Percentiles rank a stretch among this genome's conserved stretches.
Conservation (phyloP, 1,140 invertebrate species). For the Penaeus indicus region DNA sequence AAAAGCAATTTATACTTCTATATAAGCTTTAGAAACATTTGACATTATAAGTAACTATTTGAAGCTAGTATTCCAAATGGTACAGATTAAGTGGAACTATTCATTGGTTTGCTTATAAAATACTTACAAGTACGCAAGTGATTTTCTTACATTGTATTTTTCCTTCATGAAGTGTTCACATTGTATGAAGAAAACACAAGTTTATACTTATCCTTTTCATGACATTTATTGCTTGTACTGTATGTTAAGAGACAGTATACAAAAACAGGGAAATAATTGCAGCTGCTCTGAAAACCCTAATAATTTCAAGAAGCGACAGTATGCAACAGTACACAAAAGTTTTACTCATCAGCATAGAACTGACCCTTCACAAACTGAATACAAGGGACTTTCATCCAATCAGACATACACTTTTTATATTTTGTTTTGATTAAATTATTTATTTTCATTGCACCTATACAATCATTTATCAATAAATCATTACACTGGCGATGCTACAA, state of each 20-base stretch:
- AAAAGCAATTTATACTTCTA: too few species aligned
- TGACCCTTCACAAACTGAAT: constrained; percentile 35
- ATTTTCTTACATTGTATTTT: background rate
- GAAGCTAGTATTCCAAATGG: too few species aligned
- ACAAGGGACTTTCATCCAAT: constrained; percentile 51
- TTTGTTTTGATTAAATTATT: constrained; percentile 54
- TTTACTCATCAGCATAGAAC: constrained; percentile 13
- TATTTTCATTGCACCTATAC: constrained; percentile 56
- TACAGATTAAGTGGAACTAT: too few species aligned
- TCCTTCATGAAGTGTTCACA: background rate
- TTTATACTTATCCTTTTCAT: constrained; percentile 22
- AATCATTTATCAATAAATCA: constrained; percentile 50
- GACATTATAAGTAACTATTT: too few species aligned
- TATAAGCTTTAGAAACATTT: too few species aligned
- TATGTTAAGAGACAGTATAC: constrained; percentile 63
- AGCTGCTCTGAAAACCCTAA: constrained; percentile 55
- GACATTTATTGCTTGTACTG: constrained; percentile 64
- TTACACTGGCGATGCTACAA: constrained; percentile 54
- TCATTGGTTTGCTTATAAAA: too few species aligned
- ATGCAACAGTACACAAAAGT: constrained; percentile 45
- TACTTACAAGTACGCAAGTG: too few species aligned
- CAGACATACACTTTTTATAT: constrained; percentile 46
- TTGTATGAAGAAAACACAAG: constrained; percentile 10
- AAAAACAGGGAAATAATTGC: constrained; percentile 55
- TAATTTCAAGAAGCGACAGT: constrained; percentile 46